Percentiles rank a stretch among this genome's conserved stretches.
These are phyloP conservation scores for Dynastes hyllus DNA, from an alignment of 2,888 invertebrate genomes.

Conservation along the genomic window DNA sequence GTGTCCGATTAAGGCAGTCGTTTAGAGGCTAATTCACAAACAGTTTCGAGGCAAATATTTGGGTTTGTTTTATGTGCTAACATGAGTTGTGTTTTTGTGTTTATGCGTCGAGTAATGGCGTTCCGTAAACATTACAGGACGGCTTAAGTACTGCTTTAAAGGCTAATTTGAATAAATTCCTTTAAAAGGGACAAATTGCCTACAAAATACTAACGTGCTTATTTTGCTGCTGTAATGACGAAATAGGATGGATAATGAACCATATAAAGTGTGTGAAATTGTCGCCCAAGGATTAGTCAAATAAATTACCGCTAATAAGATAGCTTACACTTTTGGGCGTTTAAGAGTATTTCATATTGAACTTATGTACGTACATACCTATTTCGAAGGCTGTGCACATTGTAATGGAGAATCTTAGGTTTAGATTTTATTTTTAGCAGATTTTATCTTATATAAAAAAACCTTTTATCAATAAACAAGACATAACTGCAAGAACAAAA, in stretches of 20 bases:
- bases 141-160: constrained; percentile 21
- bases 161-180: constrained; percentile 44
- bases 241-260: not conserved
- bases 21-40: constrained; percentile 32
- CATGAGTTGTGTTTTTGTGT: constrained; percentile 39
- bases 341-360: too few species aligned
- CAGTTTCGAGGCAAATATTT: constrained; percentile 38
- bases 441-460: too few species aligned
- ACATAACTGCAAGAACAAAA: too few species aligned
- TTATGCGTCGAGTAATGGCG: constrained; percentile 31
- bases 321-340: too few species aligned
- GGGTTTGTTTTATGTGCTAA: constrained; percentile 29
- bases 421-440: too few species aligned
- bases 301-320: too few species aligned
- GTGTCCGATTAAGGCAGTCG: constrained; percentile 28
- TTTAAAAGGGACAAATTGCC: not conserved
- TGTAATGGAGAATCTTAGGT: too few species aligned
- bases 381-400: too few species aligned
- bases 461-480: too few species aligned
- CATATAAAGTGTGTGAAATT: too few species aligned
- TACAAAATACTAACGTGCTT: not conserved
- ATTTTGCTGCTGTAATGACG: not conserved
- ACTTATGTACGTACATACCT: too few species aligned
- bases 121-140: constrained; percentile 24
- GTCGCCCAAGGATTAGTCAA: too few species aligned